Evolutionary conservation across 2,888 invertebrate genomes (phyloP).

Genomic region (Rhagonycha fulva): DNA sequence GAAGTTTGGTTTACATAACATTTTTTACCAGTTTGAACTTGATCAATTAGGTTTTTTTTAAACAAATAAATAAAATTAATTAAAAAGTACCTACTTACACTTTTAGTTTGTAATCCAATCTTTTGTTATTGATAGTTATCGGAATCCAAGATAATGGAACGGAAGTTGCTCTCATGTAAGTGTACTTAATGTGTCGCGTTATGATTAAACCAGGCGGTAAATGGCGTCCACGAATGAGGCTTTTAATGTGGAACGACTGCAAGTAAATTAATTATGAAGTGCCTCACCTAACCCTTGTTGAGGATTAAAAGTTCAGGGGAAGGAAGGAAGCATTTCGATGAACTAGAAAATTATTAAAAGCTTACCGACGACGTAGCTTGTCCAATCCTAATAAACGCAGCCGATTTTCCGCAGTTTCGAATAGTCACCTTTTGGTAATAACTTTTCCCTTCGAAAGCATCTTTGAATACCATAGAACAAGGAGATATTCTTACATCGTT

Average conservation of each 20-base stretch:
- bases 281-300: neutral
- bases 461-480: constrained; percentile 49
- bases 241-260: constrained; percentile 51
- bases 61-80: neutral
- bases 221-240: constrained; percentile 28
- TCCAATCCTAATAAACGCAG: constrained; percentile 47
- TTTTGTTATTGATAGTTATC: constrained; percentile 49
- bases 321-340: neutral
- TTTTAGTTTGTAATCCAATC: constrained; percentile 44
- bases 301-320: neutral
- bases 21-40: neutral
- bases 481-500: constrained; percentile 48
- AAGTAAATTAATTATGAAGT: constrained; percentile 21
- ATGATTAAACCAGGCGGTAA: constrained; percentile 54
- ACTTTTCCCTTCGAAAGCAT: constrained; percentile 53
- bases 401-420: constrained; percentile 48
- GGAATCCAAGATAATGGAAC: constrained; percentile 45
- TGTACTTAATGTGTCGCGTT: constrained; percentile 45
- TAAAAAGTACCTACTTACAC: constrained; percentile 45
- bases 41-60: neutral
- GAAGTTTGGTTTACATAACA: neutral
- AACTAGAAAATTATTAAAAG: neutral
- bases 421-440: constrained; percentile 47
- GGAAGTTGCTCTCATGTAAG: constrained; percentile 44
- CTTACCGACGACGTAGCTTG: constrained; percentile 53